Base-by-base conservation (phyloP, 2,888 invertebrate genomes). In the Neria commutata region DNA sequence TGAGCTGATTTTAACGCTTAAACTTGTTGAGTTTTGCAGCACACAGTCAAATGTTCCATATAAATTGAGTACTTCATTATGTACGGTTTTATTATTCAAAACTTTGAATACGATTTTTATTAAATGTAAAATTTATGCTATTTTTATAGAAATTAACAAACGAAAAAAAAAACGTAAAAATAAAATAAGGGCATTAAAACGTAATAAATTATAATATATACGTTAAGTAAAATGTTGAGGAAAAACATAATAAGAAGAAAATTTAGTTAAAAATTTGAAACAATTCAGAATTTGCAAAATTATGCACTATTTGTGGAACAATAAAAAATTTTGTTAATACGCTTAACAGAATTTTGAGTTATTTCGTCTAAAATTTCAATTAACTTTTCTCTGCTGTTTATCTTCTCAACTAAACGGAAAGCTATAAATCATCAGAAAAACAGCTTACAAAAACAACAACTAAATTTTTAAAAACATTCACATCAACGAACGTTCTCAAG, bases 81-180 rank as follows among this genome's bases (percentile, higher is more conserved):
- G n/a, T n/a, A n/a, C n/a, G n/a, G n/a, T n/a, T n/a, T n/a, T n/a
- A n/a, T 65, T 58, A 64, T 60, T 64, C 71, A 75, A 75, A 78
- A 78, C 77, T 78, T 78, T 77, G 77, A 77, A 77, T 77, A 77
- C 77, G 77, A 77, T 67, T 68, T 72, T 64, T 54, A 62, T 70
- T 62, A 57, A 54, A 42, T 62, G 26, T 37, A 37, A 57, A 63
- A 47, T 56, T 46, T 54, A 50, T 23, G 24, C 34, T 40, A 56
- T 14, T 56, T 49, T 52, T 48, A 45, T 45, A 11, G 42, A 57
- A 34, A 42, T 25, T 16, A 42, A 48, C 21, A 51, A 55, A 25
- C 24, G 46, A 54, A 42, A 52, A 24, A 29, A 16, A 49, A 51
- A 55, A 34, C 16, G 24, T 24, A 14, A 19, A 54, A 57, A 55